These are phyloP conservation scores for Promerops cafer DNA, from an alignment of 2,113 vertebrate genomes.

Conservation along the genomic window DNA sequence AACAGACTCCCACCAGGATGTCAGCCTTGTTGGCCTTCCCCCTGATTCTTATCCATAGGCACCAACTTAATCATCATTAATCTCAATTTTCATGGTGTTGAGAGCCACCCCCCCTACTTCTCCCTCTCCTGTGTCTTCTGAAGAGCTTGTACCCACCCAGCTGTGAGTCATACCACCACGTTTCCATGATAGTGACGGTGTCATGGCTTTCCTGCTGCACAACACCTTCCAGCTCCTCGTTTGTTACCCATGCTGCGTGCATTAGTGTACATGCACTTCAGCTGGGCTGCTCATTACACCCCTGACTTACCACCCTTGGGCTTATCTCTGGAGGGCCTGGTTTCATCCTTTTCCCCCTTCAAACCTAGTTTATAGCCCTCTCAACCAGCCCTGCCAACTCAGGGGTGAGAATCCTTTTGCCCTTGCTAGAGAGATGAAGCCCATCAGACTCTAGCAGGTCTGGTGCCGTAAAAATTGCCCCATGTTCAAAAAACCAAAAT, in stretches of 20 bases:
- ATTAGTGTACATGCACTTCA: not conserved
- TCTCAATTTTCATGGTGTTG: not conserved
- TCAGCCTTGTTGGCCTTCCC: not conserved
- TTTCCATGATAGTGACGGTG: accelerated
- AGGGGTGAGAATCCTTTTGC: not conserved
- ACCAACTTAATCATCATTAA: not conserved
- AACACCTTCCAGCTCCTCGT: not conserved
- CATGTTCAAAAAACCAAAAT: not conserved
- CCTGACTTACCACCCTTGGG: not conserved
- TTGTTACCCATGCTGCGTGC: not conserved
- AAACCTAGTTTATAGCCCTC: not conserved
- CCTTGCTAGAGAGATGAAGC: not conserved
- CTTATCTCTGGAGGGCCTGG: not conserved
- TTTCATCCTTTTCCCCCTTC: not conserved
- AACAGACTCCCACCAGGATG: not conserved
- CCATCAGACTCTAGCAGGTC: not conserved
- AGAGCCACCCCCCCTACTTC: too few relatives aligned
- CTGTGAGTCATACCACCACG: accelerated
- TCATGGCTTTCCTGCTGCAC: not conserved
- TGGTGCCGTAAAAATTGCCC: not conserved
- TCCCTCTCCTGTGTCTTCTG: not conserved
- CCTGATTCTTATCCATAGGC: not conserved
- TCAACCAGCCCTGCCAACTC: not conserved
- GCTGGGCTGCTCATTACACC: not conserved
- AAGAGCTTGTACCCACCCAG: not conserved